Conservation (phyloP, 2,113 vertebrate species). For the Coptodon bakossiorum region DNA sequence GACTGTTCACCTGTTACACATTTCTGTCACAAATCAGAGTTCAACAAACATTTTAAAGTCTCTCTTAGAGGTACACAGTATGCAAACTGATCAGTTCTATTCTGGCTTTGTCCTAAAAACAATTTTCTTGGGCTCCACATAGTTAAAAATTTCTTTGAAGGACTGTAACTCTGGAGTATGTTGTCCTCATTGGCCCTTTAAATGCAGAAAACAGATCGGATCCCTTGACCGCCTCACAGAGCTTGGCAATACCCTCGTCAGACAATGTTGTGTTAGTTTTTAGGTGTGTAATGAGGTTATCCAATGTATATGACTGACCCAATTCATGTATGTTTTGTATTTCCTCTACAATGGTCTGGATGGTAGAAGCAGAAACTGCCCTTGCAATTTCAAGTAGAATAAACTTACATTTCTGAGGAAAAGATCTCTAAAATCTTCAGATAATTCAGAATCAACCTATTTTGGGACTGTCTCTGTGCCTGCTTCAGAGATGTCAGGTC, state of each 20-base stretch:
- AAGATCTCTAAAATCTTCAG: too few species aligned
- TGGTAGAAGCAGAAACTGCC: neutral
- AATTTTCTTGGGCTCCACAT: accelerated
- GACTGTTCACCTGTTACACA: neutral
- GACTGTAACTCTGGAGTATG: neutral
- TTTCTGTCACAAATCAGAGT: neutral
- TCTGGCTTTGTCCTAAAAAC: neutral
- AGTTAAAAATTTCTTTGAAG: neutral
- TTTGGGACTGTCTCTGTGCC: too few species aligned
- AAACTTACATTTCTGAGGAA: too few species aligned
- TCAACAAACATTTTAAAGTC: neutral
- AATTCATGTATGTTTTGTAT: neutral
- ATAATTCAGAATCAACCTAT: too few species aligned
- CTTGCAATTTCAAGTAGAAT: too few species aligned
- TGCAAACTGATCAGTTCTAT: neutral
- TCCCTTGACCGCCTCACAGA: neutral
- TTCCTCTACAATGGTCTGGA: neutral
- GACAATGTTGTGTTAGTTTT: neutral
- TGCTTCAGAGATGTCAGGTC: too few species aligned
- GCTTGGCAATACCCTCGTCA: neutral
- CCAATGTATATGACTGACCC: neutral
- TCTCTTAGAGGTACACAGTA: neutral
- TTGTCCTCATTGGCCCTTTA: neutral
- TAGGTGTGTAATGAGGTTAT: neutral
- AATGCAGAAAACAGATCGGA: neutral